These are phyloP conservation scores for Columba livia DNA, from an alignment of 2,113 vertebrate species.

Conservation along the genomic window DNA sequence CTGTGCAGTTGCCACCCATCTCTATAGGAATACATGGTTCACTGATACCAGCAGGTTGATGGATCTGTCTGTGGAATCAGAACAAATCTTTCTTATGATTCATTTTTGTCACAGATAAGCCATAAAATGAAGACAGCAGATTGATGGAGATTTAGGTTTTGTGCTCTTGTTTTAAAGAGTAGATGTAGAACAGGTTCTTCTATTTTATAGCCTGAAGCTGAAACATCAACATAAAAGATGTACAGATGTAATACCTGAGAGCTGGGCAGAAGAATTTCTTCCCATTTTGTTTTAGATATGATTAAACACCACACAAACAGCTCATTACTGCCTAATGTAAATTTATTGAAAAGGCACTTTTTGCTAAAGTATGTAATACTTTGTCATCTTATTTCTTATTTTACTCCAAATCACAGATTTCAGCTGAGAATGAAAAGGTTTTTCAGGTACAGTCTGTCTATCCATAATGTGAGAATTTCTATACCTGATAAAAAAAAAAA, in stretches of 20 bases:
- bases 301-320: not conserved
- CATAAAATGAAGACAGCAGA: conserved; percentile 21
- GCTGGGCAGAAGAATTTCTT: conserved; percentile 12
- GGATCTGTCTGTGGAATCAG: conserved; percentile 29
- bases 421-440: not conserved
- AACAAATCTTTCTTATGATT: conserved; percentile 55
- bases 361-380: conserved; percentile 34
- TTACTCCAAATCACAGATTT: not conserved
- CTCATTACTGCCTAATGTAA: conserved; percentile 31
- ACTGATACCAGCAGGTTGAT: not conserved
- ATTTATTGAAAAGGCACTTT: conserved; percentile 43
- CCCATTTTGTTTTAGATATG: not conserved
- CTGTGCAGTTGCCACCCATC: not conserved
- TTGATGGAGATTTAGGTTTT: conserved; percentile 40
- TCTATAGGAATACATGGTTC: not conserved
- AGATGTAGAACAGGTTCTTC: conserved; percentile 56
- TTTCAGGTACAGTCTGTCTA: not conserved
- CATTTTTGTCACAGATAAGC: conserved; percentile 47
- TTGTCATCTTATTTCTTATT: conserved; percentile 1
- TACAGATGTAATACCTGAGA: conserved; percentile 46
- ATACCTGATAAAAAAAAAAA: too few species aligned
- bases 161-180: conserved; percentile 37
- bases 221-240: conserved; percentile 53
- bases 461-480: not conserved
- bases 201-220: conserved; percentile 61